phyloP scores from a whole-genome alignment of 2,888 invertebrate species.

The Drosophila testacea region DNA sequence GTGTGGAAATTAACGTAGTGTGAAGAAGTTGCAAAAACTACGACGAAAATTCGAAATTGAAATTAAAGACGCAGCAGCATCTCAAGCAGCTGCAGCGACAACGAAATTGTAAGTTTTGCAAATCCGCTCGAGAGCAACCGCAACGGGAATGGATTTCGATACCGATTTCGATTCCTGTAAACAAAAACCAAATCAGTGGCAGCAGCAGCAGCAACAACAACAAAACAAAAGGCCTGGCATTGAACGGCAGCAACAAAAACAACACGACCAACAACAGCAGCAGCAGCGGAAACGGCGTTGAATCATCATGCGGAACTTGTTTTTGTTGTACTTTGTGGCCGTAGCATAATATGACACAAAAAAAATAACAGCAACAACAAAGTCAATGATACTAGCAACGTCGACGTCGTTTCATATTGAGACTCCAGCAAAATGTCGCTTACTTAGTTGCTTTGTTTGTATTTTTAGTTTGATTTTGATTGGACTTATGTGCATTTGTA shows the following conservation, averaged over 20 bases:
- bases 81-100: conserved; percentile 44
- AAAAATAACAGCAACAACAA: conserved; percentile 27
- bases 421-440: conserved; percentile 26
- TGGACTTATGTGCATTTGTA: conserved; percentile 38
- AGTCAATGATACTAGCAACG: conserved; percentile 5
- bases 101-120: conserved; percentile 43
- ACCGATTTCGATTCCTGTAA: conserved; percentile 45
- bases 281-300: conserved; percentile 68
- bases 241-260: conserved; percentile 27
- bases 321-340: conserved; percentile 54
- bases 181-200: conserved; percentile 52
- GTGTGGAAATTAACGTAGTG: conserved; percentile 73
- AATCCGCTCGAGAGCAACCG: background rate
- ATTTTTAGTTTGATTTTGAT: conserved; percentile 26
- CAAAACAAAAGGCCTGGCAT: conserved; percentile 43
- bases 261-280: background rate
- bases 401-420: conserved; percentile 7
- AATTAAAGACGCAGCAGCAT: conserved; percentile 29
- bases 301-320: conserved; percentile 77
- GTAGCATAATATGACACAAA: conserved; percentile 40
- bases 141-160: conserved; percentile 10
- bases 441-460: conserved; percentile 6
- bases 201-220: conserved; percentile 32
- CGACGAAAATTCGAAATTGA: conserved; percentile 33
- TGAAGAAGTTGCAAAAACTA: conserved; percentile 64